These are phyloP conservation scores for Anoplius nigerrimus DNA, from an alignment of 2,888 invertebrate genomes.

Conservation along the genomic window DNA sequence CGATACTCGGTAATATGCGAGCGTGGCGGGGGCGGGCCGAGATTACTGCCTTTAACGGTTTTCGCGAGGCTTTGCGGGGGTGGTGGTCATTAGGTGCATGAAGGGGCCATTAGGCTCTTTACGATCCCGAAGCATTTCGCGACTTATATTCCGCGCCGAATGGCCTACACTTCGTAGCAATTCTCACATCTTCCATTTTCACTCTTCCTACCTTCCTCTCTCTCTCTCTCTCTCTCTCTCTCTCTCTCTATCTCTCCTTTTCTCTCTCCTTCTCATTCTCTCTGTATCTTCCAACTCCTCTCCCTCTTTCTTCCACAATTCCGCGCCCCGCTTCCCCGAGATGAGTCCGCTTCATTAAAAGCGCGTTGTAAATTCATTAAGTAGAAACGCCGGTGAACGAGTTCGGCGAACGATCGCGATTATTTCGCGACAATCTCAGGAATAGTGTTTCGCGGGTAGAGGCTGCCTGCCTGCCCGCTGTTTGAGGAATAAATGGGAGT, in stretches of 20 bases:
- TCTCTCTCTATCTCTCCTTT: not conserved
- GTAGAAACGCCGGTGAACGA: too few relatives aligned
- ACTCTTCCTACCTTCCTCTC: not conserved
- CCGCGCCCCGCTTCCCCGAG: not conserved
- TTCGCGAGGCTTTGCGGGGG: not conserved
- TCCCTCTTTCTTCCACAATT: not conserved
- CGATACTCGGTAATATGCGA: constrained; percentile 36
- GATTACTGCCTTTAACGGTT: constrained; percentile 36
- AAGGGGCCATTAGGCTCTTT: constrained; percentile 29
- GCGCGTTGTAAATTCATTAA: too few relatives aligned
- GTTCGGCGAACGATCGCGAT: too few relatives aligned
- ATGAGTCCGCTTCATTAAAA: not conserved
- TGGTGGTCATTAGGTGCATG: constrained; percentile 20
- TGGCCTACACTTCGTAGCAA: too few relatives aligned
- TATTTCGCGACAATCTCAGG: too few relatives aligned
- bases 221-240: not conserved
- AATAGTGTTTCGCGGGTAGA: too few relatives aligned
- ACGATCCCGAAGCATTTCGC: constrained; percentile 11
- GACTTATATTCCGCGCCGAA: too few relatives aligned
- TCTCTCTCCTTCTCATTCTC: not conserved
- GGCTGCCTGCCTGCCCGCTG: too few relatives aligned
- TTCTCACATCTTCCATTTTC: not conserved
- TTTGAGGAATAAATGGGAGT: too few relatives aligned
- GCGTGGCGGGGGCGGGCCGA: constrained; percentile 22
- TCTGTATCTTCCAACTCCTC: not conserved